phyloP scores from a whole-genome alignment of 1,140 invertebrate genomes.

The Aphidius ervi region DNA sequence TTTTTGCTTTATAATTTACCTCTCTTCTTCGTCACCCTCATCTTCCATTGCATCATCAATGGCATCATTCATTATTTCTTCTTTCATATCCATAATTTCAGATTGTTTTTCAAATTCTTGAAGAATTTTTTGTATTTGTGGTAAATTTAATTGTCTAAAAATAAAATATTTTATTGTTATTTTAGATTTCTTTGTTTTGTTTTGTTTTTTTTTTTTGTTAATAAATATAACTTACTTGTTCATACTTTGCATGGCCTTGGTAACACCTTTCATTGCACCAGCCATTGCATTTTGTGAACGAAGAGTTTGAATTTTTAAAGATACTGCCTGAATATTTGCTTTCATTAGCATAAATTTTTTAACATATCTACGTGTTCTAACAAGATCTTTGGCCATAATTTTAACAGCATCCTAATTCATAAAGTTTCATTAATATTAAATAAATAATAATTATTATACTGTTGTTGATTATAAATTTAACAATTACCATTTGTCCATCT shows the following conservation, averaged over 20 bases:
- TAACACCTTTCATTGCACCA: constrained; percentile 98
- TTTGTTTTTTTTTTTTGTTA: neutral
- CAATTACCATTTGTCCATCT: constrained; percentile 92
- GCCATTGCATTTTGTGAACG: constrained; percentile 99
- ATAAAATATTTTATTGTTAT: constrained; percentile 12
- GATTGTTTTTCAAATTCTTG: constrained; percentile 99
- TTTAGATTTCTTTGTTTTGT: neutral
- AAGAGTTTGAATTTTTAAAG: constrained; percentile 96
- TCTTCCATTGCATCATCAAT: constrained; percentile 99
- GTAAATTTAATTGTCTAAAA: constrained; percentile 86
- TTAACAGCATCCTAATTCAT: constrained; percentile 90
- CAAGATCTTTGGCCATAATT: constrained; percentile 99
- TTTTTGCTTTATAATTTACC: constrained; percentile 52
- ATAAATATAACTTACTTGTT: constrained; percentile 63
- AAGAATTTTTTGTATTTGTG: constrained; percentile 98
- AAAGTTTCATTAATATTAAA: constrained; percentile 9
- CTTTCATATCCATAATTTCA: constrained; percentile 99
- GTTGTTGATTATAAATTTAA: neutral
- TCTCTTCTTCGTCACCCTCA: constrained; percentile 97
- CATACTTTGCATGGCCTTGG: constrained; percentile 97
- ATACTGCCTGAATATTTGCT: constrained; percentile 98
- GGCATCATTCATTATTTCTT: constrained; percentile 99
- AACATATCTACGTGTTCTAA: constrained; percentile 89
- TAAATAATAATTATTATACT: neutral
- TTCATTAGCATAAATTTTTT: constrained; percentile 99